Conservation (phyloP, 2,113 vertebrate species). For the Tyrannus savana region DNA sequence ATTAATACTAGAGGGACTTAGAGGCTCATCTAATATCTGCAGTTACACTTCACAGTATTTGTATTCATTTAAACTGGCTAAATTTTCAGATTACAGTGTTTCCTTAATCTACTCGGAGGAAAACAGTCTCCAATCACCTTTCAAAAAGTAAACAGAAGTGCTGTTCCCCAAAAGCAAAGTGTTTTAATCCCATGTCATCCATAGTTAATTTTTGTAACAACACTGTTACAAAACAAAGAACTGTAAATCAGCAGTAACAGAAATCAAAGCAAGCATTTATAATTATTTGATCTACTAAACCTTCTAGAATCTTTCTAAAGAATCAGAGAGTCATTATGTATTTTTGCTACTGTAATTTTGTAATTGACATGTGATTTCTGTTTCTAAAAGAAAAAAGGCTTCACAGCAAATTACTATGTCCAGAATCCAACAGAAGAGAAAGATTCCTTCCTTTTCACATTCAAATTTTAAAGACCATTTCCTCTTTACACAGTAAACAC, state of each 20-base stretch:
- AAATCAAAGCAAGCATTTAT: not conserved
- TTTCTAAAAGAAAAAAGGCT: not conserved
- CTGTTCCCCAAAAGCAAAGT: not conserved
- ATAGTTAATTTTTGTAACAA: not conserved
- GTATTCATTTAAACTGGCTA: not conserved
- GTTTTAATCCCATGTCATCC: not conserved
- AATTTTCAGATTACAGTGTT: not conserved
- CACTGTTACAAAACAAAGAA: not conserved
- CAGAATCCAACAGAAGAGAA: not conserved
- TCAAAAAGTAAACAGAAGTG: not conserved
- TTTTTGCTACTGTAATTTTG: not conserved
- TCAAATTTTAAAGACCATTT: not conserved
- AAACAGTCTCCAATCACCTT: not conserved
- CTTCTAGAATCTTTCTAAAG: not conserved
- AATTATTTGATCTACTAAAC: not conserved
- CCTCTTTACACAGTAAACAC: not conserved
- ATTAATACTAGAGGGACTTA: not conserved
- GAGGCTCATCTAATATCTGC: fast-evolving
- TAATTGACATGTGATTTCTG: not conserved
- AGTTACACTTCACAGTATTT: not conserved
- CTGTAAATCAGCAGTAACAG: not conserved
- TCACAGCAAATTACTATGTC: not conserved
- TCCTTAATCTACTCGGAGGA: not conserved
- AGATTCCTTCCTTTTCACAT: not conserved
- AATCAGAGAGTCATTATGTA: not conserved